Evolutionary conservation across 2,797 vertebrate species (phyloP).

Genomic region (Iguana delicatissima): DNA sequence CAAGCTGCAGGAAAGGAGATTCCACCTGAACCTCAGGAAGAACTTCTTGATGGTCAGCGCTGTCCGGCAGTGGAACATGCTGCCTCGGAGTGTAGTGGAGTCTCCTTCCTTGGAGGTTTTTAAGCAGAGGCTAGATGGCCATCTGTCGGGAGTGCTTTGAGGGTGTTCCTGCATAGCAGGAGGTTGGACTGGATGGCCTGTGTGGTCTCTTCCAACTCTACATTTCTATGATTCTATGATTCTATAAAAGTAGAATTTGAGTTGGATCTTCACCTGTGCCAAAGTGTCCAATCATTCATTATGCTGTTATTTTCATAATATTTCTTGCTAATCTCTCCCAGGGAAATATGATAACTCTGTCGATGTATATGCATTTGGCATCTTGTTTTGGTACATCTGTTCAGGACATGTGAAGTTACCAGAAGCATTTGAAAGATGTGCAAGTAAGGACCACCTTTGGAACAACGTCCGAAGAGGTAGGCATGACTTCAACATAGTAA

Average conservation of each 20-base stretch:
- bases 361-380: constrained; percentile 98
- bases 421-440: constrained; percentile 97
- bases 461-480: constrained; percentile 97
- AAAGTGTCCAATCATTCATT: neutral
- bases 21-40: too few relatives aligned
- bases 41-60: too few relatives aligned
- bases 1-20: too few relatives aligned
- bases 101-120: too few relatives aligned
- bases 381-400: constrained; percentile 99
- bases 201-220: too few relatives aligned
- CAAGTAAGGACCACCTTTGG: constrained; percentile 99
- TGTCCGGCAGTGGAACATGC: too few relatives aligned
- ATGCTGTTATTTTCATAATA: neutral
- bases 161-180: too few relatives aligned
- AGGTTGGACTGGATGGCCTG: too few relatives aligned
- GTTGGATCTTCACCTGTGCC: neutral
- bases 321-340: constrained; percentile 66
- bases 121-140: too few relatives aligned
- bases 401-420: constrained; percentile 95
- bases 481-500: neutral
- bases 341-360: constrained; percentile 99
- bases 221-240: too few relatives aligned
- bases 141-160: too few relatives aligned
- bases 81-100: too few relatives aligned
- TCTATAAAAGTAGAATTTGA: neutral